These are phyloP conservation scores for Anastatus disparis DNA, from an alignment of 1,140 invertebrate genomes.

Conservation along the genomic window DNA sequence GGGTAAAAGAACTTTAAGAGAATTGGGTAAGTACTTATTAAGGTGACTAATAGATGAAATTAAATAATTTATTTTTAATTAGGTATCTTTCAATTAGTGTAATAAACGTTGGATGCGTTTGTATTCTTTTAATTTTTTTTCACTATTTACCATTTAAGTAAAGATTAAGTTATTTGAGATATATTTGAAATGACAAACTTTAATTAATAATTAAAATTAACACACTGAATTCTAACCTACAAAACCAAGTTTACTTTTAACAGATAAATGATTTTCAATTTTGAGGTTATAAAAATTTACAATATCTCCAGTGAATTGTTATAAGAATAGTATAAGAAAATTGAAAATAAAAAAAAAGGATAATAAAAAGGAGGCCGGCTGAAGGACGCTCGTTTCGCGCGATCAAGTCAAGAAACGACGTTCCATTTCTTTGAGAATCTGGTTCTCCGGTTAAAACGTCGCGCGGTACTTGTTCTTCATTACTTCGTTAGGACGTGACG, in stretches of 20 bases:
- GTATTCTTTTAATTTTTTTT: too few relatives aligned
- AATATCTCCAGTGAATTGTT: too few relatives aligned
- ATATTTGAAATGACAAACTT: too few relatives aligned
- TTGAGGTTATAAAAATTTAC: too few relatives aligned
- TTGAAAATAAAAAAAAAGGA: background rate
- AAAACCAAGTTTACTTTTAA: too few relatives aligned
- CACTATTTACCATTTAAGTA: too few relatives aligned
- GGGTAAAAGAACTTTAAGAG: too few relatives aligned
- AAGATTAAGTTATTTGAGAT: too few relatives aligned
- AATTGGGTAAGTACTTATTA: background rate
- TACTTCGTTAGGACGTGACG: constrained; percentile 18
- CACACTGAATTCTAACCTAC: too few relatives aligned
- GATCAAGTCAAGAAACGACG: background rate
- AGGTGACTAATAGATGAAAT: background rate
- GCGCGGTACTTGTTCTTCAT: constrained; percentile 38
- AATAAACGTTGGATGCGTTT: background rate
- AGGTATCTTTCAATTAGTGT: background rate
- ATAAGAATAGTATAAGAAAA: background rate
- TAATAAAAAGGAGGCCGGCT: background rate
- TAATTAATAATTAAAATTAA: too few relatives aligned
- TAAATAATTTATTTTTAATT: background rate
- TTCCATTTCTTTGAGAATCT: background rate
- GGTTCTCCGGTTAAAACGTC: constrained; percentile 17
- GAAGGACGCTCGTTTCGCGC: constrained; percentile 17
- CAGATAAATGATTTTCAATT: too few relatives aligned